Conservation (phyloP, 2,888 invertebrate genomes). For the Tupiocoris notatus region DNA sequence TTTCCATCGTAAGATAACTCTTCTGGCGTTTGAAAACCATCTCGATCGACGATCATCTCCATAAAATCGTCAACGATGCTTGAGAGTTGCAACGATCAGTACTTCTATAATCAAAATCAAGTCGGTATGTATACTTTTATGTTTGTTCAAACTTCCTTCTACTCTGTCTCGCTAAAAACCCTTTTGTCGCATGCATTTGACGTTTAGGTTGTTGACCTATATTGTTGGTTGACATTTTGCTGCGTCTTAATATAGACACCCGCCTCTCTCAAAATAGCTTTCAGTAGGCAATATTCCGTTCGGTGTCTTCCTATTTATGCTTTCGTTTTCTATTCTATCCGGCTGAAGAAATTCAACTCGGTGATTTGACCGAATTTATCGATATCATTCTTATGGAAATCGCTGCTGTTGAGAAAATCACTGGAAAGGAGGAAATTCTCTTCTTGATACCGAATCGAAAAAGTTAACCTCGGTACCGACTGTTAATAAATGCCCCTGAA, state of each 20-base stretch:
- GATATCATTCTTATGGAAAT: no score
- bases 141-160: not conserved
- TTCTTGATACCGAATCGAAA: no score
- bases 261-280: constrained; percentile 14
- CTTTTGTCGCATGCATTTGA: not conserved
- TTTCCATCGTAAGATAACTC: no score
- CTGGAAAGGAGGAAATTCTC: no score
- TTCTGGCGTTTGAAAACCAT: no score
- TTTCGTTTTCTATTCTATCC: no score
- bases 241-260: constrained; percentile 33
- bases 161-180: not conserved
- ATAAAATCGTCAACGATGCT: not conserved
- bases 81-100: not conserved
- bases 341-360: no score
- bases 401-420: no score
- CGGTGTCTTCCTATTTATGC: constrained; percentile 1
- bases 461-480: no score
- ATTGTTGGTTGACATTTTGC: constrained; percentile 37
- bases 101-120: not conserved
- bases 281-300: not conserved
- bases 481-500: no score
- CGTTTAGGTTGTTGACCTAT: constrained; percentile 34
- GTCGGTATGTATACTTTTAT: not conserved
- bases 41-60: no score
- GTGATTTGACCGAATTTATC: no score